Evolutionary conservation across 2,113 vertebrate species (phyloP).

Genomic region (Etheostoma spectabile): DNA sequence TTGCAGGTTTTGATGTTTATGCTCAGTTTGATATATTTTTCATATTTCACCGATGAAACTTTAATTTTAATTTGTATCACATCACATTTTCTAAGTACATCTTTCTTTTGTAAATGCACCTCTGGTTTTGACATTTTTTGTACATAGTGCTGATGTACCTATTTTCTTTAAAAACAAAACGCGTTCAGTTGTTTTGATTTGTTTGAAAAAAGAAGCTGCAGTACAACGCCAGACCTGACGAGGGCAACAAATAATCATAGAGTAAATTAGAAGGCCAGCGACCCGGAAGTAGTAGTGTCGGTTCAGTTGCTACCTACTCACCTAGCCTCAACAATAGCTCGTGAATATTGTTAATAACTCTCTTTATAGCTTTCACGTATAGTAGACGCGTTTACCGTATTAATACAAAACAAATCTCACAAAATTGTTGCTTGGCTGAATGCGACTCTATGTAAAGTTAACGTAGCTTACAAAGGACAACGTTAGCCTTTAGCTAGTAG

Average conservation of each 20-base stretch:
- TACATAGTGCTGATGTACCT: too few relatives aligned
- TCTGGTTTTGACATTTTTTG: too few relatives aligned
- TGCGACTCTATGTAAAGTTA: background rate
- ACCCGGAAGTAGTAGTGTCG: slow-evolving; percentile 19
- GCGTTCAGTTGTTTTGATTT: too few relatives aligned
- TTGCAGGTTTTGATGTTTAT: background rate
- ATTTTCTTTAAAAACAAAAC: too few relatives aligned
- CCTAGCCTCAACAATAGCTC: slow-evolving; percentile 31
- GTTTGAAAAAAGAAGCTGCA: background rate
- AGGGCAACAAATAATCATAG: slow-evolving; percentile 12
- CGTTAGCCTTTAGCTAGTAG: slow-evolving; percentile 40
- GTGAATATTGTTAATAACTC: background rate
- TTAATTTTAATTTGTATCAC: too few relatives aligned
- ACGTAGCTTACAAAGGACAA: background rate
- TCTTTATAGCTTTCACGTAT: background rate
- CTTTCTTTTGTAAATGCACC: too few relatives aligned
- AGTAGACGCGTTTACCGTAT: fast-evolving
- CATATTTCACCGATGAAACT: too few relatives aligned
- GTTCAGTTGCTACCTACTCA: slow-evolving; percentile 3
- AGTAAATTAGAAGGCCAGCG: background rate
- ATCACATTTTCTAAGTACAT: too few relatives aligned
- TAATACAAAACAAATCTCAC: background rate
- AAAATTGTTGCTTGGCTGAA: background rate
- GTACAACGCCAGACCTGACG: slow-evolving; percentile 35
- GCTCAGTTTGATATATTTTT: background rate